Evolutionary conservation across 2,888 invertebrate species (phyloP).

Genomic region (Rhopalosiphum nymphaeae): DNA sequence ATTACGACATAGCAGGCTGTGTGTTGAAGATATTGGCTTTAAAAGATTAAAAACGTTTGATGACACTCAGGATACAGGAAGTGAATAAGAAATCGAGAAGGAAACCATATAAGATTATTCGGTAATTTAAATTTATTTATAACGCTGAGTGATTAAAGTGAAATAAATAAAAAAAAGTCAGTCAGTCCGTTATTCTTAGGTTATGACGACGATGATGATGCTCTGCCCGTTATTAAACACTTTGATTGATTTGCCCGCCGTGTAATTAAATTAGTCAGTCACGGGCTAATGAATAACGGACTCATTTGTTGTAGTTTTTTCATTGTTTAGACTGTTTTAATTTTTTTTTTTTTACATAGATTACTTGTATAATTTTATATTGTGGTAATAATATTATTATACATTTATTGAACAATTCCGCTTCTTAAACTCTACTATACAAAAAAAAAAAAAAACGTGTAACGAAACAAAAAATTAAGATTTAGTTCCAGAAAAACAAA

Average conservation of each 20-base stretch:
- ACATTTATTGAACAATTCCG: background rate
- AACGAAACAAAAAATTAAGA: background rate
- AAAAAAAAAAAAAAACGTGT: background rate
- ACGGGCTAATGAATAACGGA: conserved; percentile 45
- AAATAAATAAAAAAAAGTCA: background rate
- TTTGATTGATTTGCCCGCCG: conserved; percentile 38
- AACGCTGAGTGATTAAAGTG: background rate
- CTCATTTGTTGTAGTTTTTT: background rate
- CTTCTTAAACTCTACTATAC: background rate
- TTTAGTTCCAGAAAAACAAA: background rate
- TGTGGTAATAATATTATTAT: background rate
- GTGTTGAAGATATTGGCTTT: no score
- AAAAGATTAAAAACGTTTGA: background rate
- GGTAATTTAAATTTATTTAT: background rate
- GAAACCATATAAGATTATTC: conserved; percentile 2
- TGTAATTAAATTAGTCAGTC: conserved; percentile 55
- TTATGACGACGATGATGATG: background rate
- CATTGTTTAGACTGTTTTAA: background rate
- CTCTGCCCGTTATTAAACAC: conserved; percentile 35
- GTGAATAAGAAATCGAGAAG: background rate
- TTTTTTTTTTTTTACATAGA: background rate
- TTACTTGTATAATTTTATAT: background rate
- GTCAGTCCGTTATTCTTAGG: conserved; percentile 4
- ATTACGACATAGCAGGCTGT: background rate
- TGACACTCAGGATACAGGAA: background rate